Evolutionary conservation across 2,797 vertebrate species (phyloP).

Genomic region (Tenualosa thibaudeaui): DNA sequence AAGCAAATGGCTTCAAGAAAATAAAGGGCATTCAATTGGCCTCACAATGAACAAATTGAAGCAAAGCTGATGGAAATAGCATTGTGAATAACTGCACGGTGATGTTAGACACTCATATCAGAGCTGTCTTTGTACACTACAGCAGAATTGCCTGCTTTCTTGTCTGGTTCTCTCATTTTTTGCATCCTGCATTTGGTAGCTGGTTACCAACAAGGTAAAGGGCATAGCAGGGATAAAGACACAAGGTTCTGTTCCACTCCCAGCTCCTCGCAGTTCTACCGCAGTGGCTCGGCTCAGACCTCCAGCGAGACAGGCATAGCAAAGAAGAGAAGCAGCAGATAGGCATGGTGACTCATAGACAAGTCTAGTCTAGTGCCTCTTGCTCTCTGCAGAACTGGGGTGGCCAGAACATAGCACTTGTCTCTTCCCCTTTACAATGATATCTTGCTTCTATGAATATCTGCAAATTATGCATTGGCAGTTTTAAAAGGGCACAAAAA

Average conservation of each 20-base stretch:
- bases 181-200: background rate
- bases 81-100: background rate
- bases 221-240: background rate
- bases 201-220: background rate
- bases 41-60: background rate
- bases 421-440: background rate
- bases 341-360: background rate
- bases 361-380: background rate
- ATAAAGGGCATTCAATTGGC: background rate
- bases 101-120: background rate
- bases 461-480: background rate
- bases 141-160: background rate
- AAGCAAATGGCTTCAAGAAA: background rate
- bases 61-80: background rate
- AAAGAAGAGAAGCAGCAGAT: background rate
- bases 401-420: background rate
- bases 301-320: background rate
- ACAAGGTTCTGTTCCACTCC: background rate
- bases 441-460: background rate
- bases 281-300: background rate
- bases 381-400: background rate
- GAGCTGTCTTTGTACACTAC: background rate
- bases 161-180: background rate
- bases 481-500: background rate
- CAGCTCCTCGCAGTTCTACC: background rate